These are phyloP conservation scores for Strigamia maritima DNA, from an alignment of 2,888 invertebrate genomes.

Conservation along the genomic window DNA sequence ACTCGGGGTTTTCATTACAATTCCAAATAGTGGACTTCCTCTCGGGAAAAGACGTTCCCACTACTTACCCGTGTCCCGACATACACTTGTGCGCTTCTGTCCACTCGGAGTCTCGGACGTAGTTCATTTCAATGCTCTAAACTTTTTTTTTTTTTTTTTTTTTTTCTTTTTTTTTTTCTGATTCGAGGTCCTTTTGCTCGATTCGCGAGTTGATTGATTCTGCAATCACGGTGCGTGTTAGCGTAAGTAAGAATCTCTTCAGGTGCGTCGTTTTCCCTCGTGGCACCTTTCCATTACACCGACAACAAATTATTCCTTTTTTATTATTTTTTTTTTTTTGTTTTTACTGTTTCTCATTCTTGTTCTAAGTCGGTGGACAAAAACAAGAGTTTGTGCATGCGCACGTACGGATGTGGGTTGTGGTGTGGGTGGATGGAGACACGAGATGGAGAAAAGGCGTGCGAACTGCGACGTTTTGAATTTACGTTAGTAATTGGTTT, in stretches of 20 bases:
- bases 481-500: conserved; percentile 27
- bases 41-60: no score
- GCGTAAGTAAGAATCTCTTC: conserved; percentile 42
- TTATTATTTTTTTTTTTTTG: no score
- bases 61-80: no score
- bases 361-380: conserved; percentile 16
- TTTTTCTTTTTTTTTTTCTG: not conserved
- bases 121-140: no score
- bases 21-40: no score
- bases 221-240: conserved; percentile 38
- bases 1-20: no score
- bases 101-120: no score
- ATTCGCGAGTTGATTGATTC: conserved; percentile 40
- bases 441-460: no score
- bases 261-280: conserved; percentile 29
- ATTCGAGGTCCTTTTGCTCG: not conserved
- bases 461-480: no score
- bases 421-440: not conserved
- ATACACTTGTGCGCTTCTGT: no score
- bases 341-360: conserved; percentile 25
- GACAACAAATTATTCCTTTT: conserved; percentile 39
- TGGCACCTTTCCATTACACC: conserved; percentile 40
- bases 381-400: not conserved
- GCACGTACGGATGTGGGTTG: no score
- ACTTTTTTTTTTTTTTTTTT: no score